phyloP scores from a whole-genome alignment of 2,113 vertebrate genomes.

The Rafetus swinhoei region DNA sequence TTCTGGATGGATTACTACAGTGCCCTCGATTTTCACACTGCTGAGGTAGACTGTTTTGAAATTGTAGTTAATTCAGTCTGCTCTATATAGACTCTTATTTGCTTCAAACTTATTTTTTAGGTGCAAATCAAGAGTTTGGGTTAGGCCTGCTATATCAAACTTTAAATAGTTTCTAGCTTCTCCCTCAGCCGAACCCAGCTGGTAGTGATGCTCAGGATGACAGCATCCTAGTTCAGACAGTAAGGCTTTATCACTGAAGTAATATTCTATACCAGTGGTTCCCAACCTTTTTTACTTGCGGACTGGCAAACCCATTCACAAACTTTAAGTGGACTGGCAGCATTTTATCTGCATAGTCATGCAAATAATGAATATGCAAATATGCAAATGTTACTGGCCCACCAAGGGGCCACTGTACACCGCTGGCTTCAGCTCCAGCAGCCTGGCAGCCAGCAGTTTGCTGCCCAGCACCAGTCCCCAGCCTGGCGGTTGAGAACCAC shows the following conservation, averaged over 20 bases:
- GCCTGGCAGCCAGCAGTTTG: too few species aligned
- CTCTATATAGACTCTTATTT: background rate
- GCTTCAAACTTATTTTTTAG: background rate
- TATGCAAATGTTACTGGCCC: too few species aligned
- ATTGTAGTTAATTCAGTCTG: background rate
- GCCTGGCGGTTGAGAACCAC: too few species aligned
- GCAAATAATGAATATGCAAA: too few species aligned
- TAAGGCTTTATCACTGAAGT: background rate
- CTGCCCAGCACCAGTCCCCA: too few species aligned
- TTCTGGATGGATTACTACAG: accelerated
- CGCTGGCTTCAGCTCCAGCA: too few species aligned
- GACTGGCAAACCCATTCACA: too few species aligned
- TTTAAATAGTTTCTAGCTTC: background rate
- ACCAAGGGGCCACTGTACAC: too few species aligned
- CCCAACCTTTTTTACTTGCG: too few species aligned
- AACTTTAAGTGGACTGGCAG: too few species aligned
- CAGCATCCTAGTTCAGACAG: too few species aligned
- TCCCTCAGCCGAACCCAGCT: background rate
- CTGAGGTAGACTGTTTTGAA: background rate
- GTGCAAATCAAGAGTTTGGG: background rate
- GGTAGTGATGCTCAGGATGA: background rate
- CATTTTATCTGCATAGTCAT: too few species aligned
- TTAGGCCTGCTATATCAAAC: background rate
- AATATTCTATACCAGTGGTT: background rate
- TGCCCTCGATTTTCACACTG: background rate